These are phyloP conservation scores for Orgyia antiqua DNA, from an alignment of 2,888 invertebrate genomes.

Conservation along the genomic window DNA sequence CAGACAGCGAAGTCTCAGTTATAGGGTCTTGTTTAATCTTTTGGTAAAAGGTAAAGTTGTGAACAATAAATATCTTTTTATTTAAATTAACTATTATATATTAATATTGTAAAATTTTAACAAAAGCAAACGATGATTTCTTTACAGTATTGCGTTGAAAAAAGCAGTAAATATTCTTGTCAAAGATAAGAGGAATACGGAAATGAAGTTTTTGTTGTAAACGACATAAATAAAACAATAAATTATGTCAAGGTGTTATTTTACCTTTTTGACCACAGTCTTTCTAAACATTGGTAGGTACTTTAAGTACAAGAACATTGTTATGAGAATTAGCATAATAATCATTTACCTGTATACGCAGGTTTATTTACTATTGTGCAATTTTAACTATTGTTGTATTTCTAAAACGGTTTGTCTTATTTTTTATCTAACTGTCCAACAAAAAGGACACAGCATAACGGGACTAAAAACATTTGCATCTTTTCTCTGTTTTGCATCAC, in stretches of 20 bases:
- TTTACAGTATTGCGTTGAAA: conserved; percentile 15
- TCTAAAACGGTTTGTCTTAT: conserved; percentile 44
- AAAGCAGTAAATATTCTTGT: conserved; percentile 56
- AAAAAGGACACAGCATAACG: conserved; percentile 62
- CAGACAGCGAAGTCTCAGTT: too few species aligned
- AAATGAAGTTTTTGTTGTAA: conserved; percentile 73
- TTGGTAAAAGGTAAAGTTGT: too few species aligned
- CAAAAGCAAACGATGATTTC: conserved; percentile 17
- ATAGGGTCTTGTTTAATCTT: too few species aligned
- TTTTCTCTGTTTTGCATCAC: conserved; percentile 56
- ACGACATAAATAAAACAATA: conserved; percentile 60
- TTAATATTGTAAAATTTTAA: conserved; percentile 10
- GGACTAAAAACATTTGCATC: conserved; percentile 51
- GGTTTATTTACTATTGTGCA: conserved; percentile 50
- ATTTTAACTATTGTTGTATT: conserved; percentile 47
- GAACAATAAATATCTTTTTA: too few species aligned
- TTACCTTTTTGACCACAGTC: conserved; percentile 64
- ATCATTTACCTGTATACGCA: conserved; percentile 69
- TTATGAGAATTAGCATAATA: conserved; percentile 67
- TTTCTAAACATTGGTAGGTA: conserved; percentile 62
- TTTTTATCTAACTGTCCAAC: conserved; percentile 55
- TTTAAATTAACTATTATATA: too few species aligned
- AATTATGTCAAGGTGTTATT: conserved; percentile 72
- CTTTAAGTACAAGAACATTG: conserved; percentile 51
- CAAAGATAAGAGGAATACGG: conserved; percentile 70